Base-by-base conservation (phyloP, 2,888 invertebrate species). In the Pegoplata infirma region DNA sequence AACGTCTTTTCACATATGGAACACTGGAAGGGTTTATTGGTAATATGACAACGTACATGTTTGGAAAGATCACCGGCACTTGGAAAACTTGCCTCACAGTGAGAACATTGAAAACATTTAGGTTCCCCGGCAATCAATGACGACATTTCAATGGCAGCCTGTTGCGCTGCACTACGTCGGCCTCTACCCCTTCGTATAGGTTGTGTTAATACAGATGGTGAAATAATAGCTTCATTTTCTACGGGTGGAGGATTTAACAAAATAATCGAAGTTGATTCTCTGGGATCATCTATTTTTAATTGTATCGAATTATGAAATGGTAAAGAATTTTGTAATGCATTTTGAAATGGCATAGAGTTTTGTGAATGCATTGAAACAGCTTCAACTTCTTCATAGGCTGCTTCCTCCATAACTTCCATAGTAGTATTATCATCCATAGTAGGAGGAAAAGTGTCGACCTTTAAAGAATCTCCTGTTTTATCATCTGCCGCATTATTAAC, bases 61-160 rank as follows among this genome's bases (percentile, higher is more conserved):
- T 89, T 90, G 0, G 90, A 90, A n/a, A 90, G 84, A 82, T 90
- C 90, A 0, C 90, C 90, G 53, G 90, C 90, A 76, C 88, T 90
- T 3, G 84, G 87, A 71, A 88, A 90, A 4, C 88, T 88, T 0
- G 86, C 87, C 58, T 89, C 90, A 59, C 90, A 90, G 66, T 89
- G 88, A 0, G 88, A 83, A 75, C 89, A 89, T 73, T 89, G 89
- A 71, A 89, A 89, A 67, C 88, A 87, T 55, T 88, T 88, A 14
- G 85, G 85, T 0, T 82, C 82, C 1, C 84, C 84, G 72, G 81
- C 71, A 10, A 81, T 72, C 32, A 81, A 66, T 6, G 82, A 80
- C 5, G 81, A 77, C 44, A 85, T 68, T 55, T 85, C 84, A 2
- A 83, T 83, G 2, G 84, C 82, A 0, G 84, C 83, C 12, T 80